These are phyloP conservation scores for Scyliorhinus canicula DNA, from an alignment of 2,797 vertebrate species.

Conservation along the genomic window DNA sequence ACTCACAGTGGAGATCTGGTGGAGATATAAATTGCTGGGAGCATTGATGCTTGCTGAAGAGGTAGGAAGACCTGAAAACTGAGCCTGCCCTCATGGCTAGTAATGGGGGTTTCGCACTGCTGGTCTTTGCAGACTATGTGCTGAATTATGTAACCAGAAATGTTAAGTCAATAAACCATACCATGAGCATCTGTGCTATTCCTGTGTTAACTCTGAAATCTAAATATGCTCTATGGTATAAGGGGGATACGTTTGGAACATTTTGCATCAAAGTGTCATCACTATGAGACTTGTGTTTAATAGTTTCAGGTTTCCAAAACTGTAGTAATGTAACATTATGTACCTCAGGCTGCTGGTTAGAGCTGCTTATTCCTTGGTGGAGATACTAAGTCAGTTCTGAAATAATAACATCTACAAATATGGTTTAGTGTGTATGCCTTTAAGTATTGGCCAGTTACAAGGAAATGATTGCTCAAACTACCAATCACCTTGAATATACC, in stretches of 20 bases:
- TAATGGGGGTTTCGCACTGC: not conserved
- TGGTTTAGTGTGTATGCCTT: not conserved
- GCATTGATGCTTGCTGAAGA: not conserved
- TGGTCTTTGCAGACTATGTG: not conserved
- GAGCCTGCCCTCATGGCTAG: not conserved
- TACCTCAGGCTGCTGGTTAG: not conserved
- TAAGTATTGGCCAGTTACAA: not conserved
- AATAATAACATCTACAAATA: not conserved
- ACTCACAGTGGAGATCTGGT: not conserved
- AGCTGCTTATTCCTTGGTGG: not conserved
- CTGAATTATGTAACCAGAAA: not conserved
- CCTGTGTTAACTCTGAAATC: not conserved
- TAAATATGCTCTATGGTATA: not conserved
- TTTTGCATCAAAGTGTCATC: not conserved
- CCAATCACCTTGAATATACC: not conserved
- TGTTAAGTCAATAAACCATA: not conserved
- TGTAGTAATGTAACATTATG: not conserved
- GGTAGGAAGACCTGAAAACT: not conserved
- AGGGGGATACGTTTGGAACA: not conserved
- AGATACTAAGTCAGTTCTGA: not conserved
- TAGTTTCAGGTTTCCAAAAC: not conserved
- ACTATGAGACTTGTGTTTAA: not conserved
- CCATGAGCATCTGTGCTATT: not conserved
- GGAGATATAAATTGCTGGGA: not conserved
- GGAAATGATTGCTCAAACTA: not conserved